Conservation (phyloP, 1,140 invertebrate species). For the Schlechtendalia chinensis region DNA sequence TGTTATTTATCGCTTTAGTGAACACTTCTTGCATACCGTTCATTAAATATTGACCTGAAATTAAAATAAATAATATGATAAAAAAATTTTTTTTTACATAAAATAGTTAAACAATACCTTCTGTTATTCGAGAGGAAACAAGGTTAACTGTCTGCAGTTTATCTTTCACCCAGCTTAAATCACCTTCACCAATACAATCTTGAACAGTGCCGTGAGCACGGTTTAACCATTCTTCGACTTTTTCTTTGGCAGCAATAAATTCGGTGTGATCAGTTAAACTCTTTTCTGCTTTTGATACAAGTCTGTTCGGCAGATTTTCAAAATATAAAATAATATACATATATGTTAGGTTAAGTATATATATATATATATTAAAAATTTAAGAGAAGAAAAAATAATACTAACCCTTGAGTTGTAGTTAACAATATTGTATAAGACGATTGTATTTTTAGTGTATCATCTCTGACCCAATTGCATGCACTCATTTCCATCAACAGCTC, state of each 20-base stretch:
- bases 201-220: slow-evolving; percentile 75
- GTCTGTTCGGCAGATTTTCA: slow-evolving; percentile 54
- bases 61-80: slow-evolving; percentile 5
- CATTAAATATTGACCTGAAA: slow-evolving; percentile 78
- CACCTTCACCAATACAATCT: slow-evolving; percentile 77
- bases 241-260: slow-evolving; percentile 79
- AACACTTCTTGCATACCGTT: slow-evolving; percentile 77
- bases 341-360: too few species aligned
- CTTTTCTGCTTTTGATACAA: slow-evolving; percentile 81
- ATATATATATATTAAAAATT: too few species aligned
- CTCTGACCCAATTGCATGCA: slow-evolving; percentile 76
- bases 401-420: slow-evolving; percentile 67
- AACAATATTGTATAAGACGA: slow-evolving; percentile 74
- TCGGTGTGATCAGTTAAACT: slow-evolving; percentile 85
- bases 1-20: slow-evolving; percentile 79
- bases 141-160: slow-evolving; percentile 72
- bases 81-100: not conserved
- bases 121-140: slow-evolving; percentile 54
- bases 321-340: too few species aligned
- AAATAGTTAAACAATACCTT: slow-evolving; percentile 52
- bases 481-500: slow-evolving; percentile 82
- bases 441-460: slow-evolving; percentile 81
- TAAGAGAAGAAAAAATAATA: not conserved
- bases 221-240: slow-evolving; percentile 77
- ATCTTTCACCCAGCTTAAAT: slow-evolving; percentile 73